Evolutionary conservation across 2,797 vertebrate species (phyloP).

Genomic region (Phrynocephalus vlangalii): DNA sequence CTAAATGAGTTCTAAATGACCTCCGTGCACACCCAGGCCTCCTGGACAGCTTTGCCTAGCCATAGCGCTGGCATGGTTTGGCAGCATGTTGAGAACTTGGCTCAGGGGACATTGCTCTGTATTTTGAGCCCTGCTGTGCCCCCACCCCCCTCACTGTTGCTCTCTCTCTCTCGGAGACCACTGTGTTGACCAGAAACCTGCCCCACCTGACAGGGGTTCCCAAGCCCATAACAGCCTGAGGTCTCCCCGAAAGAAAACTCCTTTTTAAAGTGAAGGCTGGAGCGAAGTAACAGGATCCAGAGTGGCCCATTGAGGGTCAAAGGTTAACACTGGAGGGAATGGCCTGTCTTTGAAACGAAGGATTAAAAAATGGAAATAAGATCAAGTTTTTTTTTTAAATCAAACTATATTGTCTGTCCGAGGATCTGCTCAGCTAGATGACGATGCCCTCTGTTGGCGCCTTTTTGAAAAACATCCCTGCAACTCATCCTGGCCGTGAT

Average conservation of each 20-base stretch:
- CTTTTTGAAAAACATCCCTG: conserved; percentile 58
- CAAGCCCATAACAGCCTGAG: not conserved
- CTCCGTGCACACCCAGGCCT: conserved; percentile 36
- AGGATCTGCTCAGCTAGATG: conserved; percentile 62
- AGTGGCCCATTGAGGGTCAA: not conserved
- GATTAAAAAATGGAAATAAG: not conserved
- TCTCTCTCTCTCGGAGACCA: not conserved
- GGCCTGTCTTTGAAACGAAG: not conserved
- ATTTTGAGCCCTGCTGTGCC: conserved; percentile 23
- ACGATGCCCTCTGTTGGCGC: conserved; percentile 82
- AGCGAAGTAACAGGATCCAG: not conserved
- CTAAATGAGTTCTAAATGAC: conserved; percentile 34
- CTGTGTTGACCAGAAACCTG: conserved; percentile 51
- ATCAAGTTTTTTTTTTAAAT: too few species aligned
- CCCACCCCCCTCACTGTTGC: conserved; percentile 5
- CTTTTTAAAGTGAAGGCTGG: not conserved
- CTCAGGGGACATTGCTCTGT: conserved; percentile 24
- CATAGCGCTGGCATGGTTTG: not conserved
- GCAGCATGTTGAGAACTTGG: conserved; percentile 9
- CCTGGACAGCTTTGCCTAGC: conserved; percentile 9
- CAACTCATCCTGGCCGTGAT: not conserved
- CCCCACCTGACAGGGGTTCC: conserved; percentile 18
- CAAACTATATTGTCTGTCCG: conserved; percentile 17
- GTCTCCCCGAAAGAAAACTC: not conserved
- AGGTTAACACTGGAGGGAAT: conserved; percentile 25